Conservation (phyloP, 2,113 vertebrate genomes). For the Gobiocypris rarus region DNA sequence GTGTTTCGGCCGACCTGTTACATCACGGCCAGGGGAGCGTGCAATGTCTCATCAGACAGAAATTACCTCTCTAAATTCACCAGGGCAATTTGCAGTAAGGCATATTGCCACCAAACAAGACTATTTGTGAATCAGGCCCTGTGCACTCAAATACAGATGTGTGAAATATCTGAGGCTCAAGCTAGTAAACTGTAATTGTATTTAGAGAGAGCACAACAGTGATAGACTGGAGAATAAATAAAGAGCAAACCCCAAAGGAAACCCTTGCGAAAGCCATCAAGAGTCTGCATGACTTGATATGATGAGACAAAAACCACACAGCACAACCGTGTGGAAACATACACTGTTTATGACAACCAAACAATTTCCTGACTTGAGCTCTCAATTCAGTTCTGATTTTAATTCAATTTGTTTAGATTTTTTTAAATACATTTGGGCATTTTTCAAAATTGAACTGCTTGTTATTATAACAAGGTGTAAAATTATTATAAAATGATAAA, state of each 20-base stretch:
- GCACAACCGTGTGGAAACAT: neutral
- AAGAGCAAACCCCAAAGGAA: conserved; percentile 7
- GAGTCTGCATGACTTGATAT: neutral
- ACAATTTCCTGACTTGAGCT: neutral
- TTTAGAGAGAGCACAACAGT: neutral
- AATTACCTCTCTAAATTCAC: conserved; percentile 68
- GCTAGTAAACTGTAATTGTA: neutral
- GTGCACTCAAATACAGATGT: neutral
- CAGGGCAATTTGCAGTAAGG: conserved; percentile 48
- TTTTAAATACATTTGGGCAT: neutral
- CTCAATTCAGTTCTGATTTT: neutral
- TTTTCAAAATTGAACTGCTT: neutral
- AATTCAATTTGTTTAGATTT: neutral
- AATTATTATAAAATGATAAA: neutral
- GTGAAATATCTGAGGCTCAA: conserved; percentile 6
- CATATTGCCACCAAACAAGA: neutral
- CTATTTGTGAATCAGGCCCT: conserved; percentile 1
- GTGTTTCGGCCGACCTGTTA: conserved; percentile 69
- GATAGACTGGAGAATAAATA: conserved; percentile 26
- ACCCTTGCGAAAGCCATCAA: neutral
- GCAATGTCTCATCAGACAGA: conserved; percentile 63
- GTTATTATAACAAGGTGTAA: neutral
- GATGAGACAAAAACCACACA: neutral
- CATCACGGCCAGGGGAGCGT: conserved; percentile 55
- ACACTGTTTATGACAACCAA: neutral